Base-by-base conservation (phyloP, 1,140 invertebrate genomes). In the Drosophila santomea region DNA sequence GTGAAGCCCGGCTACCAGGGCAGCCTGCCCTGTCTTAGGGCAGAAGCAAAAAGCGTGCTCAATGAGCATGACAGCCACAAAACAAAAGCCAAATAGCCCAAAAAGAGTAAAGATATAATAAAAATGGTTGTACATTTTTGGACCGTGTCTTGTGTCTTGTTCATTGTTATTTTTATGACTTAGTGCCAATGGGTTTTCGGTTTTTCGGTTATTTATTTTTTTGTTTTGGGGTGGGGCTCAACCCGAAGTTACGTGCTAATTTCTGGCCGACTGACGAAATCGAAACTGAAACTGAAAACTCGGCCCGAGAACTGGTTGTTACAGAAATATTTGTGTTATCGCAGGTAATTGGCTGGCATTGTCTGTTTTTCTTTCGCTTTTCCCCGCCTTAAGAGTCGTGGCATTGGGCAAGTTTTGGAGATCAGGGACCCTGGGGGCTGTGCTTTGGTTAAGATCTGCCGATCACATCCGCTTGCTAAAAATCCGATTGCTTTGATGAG, bases 151-250 rank as follows among this genome's bases (percentile, higher is more conserved):
- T 63, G 51, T 74, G 61, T 58, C 47, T 85, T 79, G 80, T 83
- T 83, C 60, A 79, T 80, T 85, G 77, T 84, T 84, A 59, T 74
- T 81, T 85, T 86, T 81, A 85, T 81, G 82, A 81, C 82, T 85
- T 85, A 73, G 74, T 79, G 59, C 41, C 41, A 68, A 54, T 69
- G 51, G 67, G 44, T 69, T 71, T 68, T 68, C 4, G 25, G 45
- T 14, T 20, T 62, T 38, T 15, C n/a, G 12, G 4, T 51, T 66
- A 43, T 28, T 41, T 25, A 36, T 45, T 60, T 25, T 61, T 7
- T 15, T 6, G 15, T 59, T 71, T 57, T 51, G 15, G 56, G 58
- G 38, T 74, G 39, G 69, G 55, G 47, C 12, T 44, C 20, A 23
- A 36, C 11, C 43, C 43, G 17, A 48, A 64, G 72, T 64, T 74